Base-by-base conservation (phyloP, 2,797 vertebrate genomes). In the Scomberomorus guttatus region DNA sequence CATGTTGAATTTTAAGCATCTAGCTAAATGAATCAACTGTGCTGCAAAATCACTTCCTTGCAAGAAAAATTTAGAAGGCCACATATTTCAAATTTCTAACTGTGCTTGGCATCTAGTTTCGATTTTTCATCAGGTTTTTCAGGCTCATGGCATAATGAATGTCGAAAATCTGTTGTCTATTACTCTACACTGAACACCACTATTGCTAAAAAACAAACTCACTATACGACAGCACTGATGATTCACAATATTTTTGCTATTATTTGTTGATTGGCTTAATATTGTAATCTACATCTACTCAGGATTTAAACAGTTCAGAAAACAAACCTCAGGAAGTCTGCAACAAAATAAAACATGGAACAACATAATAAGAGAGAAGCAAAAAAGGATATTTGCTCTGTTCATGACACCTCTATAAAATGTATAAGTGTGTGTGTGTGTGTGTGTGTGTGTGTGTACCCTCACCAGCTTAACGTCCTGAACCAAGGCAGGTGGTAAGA, bases 401-500 rank as follows among this genome's bases (percentile, higher is more conserved):
- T 54, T 67, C 1, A 37, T 24, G 17, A 64, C 58, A 46, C 20
- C 34, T 37, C 5, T 34, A 18, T 18, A 37, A 44, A 61, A 22
- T 32, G 68, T 51, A 34, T 24, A 29, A 34, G 27, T 60, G 57
- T 63, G 17, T 54, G 42, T 59, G 76, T 54, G 14, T 44, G 58
- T 37, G 44, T 46, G 44, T 46, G 44, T 18, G 44, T 17, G 44
- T 17, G 17, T 46, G 44, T 46, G 44, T 1, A 18, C 2, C 52
- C 97, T 96, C 92, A 99, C 98, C 98, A 99, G 90, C 98, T 99
- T 83, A 99, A 94, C 0, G 98, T 99, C 89, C 98, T 95, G 95
- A 99, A 99, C 98, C 98, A 99, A 70, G 98, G 98, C 65, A 99
- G 95, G 89, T 99, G 96, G 2, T 99, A 96, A 34, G 96, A 96